Percentiles rank a stretch among this genome's conserved stretches.
Evolutionary conservation across 2,888 invertebrate species (phyloP).

Genomic region (Trachelus tabidus): DNA sequence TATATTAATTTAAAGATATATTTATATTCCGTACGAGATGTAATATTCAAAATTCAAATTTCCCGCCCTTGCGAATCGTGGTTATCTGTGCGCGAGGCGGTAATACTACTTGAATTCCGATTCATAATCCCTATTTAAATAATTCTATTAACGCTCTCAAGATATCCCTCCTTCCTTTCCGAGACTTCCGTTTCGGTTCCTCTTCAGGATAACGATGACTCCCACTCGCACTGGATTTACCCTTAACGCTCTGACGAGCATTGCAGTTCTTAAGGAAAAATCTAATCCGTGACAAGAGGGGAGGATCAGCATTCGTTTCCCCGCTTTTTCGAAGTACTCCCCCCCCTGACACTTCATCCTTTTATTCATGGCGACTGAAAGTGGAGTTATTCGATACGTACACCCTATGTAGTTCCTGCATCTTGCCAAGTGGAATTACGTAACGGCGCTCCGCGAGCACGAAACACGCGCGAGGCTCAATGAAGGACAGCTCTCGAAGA

Average conservation of each 20-base stretch:
- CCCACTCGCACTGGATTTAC: background rate
- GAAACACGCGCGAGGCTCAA: background rate
- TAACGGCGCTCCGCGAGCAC: background rate
- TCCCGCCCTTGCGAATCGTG: background rate
- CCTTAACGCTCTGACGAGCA: background rate
- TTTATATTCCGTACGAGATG: background rate
- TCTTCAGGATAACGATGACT: background rate
- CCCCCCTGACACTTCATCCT: background rate
- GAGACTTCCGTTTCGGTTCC: background rate
- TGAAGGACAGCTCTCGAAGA: background rate
- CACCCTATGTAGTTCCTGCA: background rate
- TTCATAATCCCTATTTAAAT: background rate
- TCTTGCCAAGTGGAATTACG: background rate
- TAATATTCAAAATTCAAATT: background rate
- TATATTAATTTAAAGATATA: background rate
- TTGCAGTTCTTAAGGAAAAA: background rate
- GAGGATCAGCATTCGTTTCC: background rate
- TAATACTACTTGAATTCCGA: background rate
- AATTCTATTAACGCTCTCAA: constrained; percentile 2
- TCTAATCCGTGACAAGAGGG: background rate
- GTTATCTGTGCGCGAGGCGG: background rate
- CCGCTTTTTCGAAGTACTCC: background rate
- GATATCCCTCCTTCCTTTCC: background rate
- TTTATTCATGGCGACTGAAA: background rate
- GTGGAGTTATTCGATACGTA: background rate